Conservation (phyloP, 2,113 vertebrate genomes). For the Spilogale gracilis region DNA sequence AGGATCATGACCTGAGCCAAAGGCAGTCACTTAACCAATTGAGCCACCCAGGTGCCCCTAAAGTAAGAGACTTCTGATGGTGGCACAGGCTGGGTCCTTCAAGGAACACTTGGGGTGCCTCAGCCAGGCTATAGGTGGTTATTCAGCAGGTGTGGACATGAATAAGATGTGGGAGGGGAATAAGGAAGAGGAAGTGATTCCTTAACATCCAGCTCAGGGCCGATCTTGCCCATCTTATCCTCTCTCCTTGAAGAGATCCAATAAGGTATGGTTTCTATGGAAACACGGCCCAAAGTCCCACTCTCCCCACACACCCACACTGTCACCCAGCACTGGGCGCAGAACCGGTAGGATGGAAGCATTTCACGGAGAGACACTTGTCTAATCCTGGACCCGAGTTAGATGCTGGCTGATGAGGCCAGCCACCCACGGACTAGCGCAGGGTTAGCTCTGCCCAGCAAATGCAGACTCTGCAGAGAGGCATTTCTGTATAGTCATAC, state of each 20-base stretch:
- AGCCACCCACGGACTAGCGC: not conserved
- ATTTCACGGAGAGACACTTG: no score
- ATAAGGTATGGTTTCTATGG: not conserved
- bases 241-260: not conserved
- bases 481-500: not conserved
- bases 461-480: not conserved
- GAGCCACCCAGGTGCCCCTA: no score
- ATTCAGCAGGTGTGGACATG: not conserved
- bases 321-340: not conserved
- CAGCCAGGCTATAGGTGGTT: not conserved
- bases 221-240: not conserved
- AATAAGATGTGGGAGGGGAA: not conserved
- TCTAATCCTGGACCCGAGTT: not conserved
- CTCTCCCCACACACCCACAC: not conserved
- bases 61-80: not conserved
- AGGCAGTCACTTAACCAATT: no score
- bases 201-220: not conserved
- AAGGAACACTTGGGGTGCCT: no score
- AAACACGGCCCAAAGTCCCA: not conserved
- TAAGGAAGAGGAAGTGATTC: not conserved
- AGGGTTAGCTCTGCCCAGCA: not conserved
- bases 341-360: not conserved
- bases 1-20: no score
- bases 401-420: fast-evolving
- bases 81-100: not conserved